Evolutionary conservation across 2,113 vertebrate genomes (phyloP).

Genomic region (Platycercus adscitus): DNA sequence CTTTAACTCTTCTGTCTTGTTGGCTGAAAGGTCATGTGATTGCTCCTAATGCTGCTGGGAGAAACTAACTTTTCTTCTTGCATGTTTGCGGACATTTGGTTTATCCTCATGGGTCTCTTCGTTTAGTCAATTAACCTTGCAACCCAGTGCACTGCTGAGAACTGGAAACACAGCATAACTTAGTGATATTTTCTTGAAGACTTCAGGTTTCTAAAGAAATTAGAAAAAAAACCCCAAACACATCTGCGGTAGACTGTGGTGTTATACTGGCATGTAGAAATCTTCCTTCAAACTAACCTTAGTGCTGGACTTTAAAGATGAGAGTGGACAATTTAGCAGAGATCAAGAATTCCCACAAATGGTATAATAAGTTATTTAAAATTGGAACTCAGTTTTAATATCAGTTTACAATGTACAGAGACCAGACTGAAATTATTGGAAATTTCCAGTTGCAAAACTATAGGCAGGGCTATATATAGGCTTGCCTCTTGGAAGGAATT

Average conservation of each 20-base stretch:
- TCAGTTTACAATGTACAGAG: background rate
- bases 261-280: background rate
- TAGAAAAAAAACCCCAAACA: background rate
- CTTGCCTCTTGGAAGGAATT: background rate
- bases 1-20: background rate
- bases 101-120: background rate
- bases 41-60: background rate
- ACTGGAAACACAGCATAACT: background rate
- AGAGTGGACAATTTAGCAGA: background rate
- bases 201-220: background rate
- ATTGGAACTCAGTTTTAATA: background rate
- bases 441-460: background rate
- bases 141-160: background rate
- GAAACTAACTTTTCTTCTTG: background rate
- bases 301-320: background rate
- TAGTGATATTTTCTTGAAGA: background rate
- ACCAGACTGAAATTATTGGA: background rate
- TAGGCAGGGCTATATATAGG: background rate
- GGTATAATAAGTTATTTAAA: background rate
- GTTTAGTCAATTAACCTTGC: background rate
- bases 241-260: background rate
- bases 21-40: background rate
- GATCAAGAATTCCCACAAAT: background rate
- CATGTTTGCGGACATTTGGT: fast-evolving
- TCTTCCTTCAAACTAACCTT: background rate